Percentiles rank a stretch among this genome's conserved stretches.
Conservation (phyloP, 2,888 invertebrate genomes). For the Caenorhabditis auriculariae region DNA sequence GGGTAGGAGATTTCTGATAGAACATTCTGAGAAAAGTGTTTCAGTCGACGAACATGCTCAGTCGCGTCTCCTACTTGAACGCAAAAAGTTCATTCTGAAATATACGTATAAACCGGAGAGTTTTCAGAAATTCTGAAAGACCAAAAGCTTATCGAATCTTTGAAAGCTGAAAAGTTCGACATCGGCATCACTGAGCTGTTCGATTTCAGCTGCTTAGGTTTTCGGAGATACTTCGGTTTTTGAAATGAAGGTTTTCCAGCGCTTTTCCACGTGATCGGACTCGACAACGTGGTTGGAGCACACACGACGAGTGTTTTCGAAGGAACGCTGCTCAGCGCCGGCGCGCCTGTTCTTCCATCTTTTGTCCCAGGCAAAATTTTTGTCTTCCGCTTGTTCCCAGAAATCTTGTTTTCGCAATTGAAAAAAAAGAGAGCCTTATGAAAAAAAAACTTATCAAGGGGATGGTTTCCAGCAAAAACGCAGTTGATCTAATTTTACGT, state of each 20-base stretch:
- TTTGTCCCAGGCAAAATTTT: conserved; percentile 20
- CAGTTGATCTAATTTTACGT: no score
- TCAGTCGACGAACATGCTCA: conserved; percentile 23
- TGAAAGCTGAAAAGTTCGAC: conserved; percentile 31
- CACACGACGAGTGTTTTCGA: conserved; percentile 31
- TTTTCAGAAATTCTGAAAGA: conserved; percentile 3
- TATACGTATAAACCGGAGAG: background rate
- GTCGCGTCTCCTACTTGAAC: conserved; percentile 14
- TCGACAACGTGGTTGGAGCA: conserved; percentile 31
- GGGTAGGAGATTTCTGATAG: background rate
- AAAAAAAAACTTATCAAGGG: no score
- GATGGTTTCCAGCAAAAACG: no score
- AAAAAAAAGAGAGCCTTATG: no score
- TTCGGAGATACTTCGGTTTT: background rate
- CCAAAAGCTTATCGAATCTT: conserved; percentile 8
- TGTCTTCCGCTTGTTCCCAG: no score
- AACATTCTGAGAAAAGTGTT: no score
- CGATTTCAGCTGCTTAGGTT: conserved; percentile 21
- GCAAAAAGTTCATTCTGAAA: conserved; percentile 8
- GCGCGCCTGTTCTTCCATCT: conserved; percentile 27
- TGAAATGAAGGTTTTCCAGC: conserved; percentile 5
- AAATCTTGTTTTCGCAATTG: no score
- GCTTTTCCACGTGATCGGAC: conserved; percentile 24
- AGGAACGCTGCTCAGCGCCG: conserved; percentile 28
- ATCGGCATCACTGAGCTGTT: conserved; percentile 30